A percentile compares a stretch with the other conserved stretches of the same genome.
Conservation (phyloP, 1,140 invertebrate species). For the Drosophila arawakana region DNA sequence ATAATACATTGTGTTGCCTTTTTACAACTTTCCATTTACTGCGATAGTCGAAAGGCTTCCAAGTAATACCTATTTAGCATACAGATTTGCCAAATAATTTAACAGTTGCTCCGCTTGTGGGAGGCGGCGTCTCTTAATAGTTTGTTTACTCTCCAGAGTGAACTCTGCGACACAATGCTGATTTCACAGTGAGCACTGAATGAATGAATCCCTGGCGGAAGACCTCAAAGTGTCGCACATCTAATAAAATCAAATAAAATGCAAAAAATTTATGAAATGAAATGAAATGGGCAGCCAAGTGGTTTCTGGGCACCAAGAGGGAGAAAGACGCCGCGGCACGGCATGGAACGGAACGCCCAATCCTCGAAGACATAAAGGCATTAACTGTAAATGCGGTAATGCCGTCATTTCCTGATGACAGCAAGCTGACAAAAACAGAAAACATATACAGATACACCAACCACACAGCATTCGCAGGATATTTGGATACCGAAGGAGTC, state of each 20-base stretch:
- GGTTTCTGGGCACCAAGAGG: neutral
- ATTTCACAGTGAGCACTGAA: neutral
- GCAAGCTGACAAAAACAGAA: constrained; percentile 35
- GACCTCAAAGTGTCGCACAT: constrained; percentile 32
- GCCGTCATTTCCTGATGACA: constrained; percentile 80
- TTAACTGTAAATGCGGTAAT: constrained; percentile 81
- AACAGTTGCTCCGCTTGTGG: neutral
- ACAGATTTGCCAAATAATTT: constrained; percentile 25
- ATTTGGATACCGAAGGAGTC: constrained; percentile 34
- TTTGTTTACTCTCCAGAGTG: constrained; percentile 22
- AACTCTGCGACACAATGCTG: constrained; percentile 2
- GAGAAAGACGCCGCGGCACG: neutral
- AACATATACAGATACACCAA: constrained; percentile 21
- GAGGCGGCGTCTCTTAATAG: constrained; percentile 13
- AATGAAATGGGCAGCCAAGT: constrained; percentile 36
- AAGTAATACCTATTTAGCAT: constrained; percentile 42
- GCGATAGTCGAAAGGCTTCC: neutral
- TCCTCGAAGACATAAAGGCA: constrained; percentile 76
- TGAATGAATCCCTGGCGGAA: constrained; percentile 1
- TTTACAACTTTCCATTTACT: neutral
- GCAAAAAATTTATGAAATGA: constrained; percentile 63
- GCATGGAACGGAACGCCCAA: constrained; percentile 48
- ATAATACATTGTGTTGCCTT: neutral
- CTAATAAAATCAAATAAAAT: constrained; percentile 79
- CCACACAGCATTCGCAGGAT: constrained; percentile 11